These are phyloP conservation scores for Drosophila bunnanda DNA, from an alignment of 2,888 invertebrate species.

Conservation along the genomic window DNA sequence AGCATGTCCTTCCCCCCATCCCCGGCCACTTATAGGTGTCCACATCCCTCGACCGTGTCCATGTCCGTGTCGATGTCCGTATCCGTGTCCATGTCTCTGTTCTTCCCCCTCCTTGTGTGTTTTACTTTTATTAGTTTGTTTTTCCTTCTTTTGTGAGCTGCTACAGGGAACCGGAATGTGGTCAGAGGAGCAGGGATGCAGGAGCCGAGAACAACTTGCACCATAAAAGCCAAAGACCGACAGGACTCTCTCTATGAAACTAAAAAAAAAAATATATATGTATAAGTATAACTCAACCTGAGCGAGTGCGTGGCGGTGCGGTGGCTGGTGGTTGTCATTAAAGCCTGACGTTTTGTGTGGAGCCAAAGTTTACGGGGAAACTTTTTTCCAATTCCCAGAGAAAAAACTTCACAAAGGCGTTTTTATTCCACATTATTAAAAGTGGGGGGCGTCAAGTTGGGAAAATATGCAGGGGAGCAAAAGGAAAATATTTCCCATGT, in stretches of 20 bases:
- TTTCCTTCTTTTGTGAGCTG: constrained; percentile 49
- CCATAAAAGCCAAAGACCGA: constrained; percentile 57
- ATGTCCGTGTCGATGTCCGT: constrained; percentile 21
- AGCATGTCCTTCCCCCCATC: not conserved
- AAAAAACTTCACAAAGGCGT: constrained; percentile 37
- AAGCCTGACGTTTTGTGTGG: constrained; percentile 48
- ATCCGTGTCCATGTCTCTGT: constrained; percentile 38
- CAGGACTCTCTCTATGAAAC: constrained; percentile 43
- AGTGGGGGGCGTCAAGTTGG: constrained; percentile 29
- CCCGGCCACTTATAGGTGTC: constrained; percentile 32
- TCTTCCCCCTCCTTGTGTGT: constrained; percentile 41
- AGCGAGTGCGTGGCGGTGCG: constrained; percentile 30
- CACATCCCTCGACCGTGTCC: constrained; percentile 26
- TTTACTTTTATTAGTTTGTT: constrained; percentile 75
- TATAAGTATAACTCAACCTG: constrained; percentile 57
- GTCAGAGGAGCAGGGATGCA: constrained; percentile 6
- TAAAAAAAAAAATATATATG: constrained; percentile 23
- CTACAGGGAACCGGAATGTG: not conserved
- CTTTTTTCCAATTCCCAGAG: constrained; percentile 29
- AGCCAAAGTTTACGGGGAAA: constrained; percentile 45
- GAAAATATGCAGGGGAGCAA: constrained; percentile 7
- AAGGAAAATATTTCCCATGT: constrained; percentile 16
- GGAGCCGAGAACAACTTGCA: constrained; percentile 48
- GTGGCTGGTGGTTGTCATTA: constrained; percentile 52
- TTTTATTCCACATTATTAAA: constrained; percentile 46